A percentile compares a stretch with the other conserved stretches of the same genome.
Conservation (phyloP, 2,113 vertebrate species). For the Etheostoma cragini region DNA sequence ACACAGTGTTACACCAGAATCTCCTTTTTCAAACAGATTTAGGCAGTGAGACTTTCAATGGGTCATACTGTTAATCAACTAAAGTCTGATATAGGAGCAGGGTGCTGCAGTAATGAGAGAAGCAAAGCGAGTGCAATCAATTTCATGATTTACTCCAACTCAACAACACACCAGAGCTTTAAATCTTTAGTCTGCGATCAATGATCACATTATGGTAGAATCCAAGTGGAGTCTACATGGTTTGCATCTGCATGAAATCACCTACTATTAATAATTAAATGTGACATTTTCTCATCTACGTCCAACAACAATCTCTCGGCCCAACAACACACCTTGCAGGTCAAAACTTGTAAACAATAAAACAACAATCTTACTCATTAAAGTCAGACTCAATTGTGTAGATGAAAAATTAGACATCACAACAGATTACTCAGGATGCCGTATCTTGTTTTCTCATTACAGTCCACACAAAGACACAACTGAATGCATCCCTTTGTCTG, state of each 20-base stretch:
- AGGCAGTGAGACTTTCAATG: not conserved
- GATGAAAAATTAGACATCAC: conserved; percentile 22
- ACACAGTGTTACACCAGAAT: not conserved
- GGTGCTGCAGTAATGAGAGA: not conserved
- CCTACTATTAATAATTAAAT: not conserved
- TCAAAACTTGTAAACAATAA: not conserved
- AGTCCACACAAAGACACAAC: conserved; percentile 28
- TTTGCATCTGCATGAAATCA: not conserved
- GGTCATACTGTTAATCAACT: no score
- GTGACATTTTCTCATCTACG: not conserved
- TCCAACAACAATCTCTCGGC: not conserved
- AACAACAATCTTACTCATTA: conserved; percentile 18
- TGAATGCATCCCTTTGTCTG: conserved; percentile 63
- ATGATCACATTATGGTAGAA: not conserved
- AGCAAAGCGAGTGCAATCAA: not conserved
- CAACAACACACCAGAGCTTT: not conserved
- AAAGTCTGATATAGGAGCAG: not conserved
- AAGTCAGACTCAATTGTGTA: conserved; percentile 9
- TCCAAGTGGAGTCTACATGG: not conserved
- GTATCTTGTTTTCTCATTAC: conserved; percentile 46
- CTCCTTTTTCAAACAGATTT: not conserved
- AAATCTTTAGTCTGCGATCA: not conserved
- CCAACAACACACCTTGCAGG: not conserved
- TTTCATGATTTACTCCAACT: conserved; percentile 12
- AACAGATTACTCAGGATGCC: conserved; percentile 15